Conservation (phyloP, 2,113 vertebrate genomes). For the Xenopus borealis region DNA sequence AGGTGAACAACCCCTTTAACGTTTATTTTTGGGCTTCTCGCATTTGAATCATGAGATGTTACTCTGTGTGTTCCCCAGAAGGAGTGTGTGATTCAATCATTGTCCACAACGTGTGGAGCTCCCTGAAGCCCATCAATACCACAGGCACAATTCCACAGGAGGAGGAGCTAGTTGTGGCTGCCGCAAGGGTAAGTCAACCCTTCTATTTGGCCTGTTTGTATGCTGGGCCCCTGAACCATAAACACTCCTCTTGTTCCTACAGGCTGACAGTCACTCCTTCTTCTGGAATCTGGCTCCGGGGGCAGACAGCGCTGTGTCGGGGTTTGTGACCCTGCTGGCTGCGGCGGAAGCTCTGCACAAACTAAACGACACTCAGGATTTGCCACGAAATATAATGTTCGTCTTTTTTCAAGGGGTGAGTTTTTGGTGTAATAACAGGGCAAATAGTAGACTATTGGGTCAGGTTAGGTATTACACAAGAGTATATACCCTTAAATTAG, state of each 20-base stretch:
- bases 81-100: conserved; percentile 81
- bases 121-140: conserved; percentile 74
- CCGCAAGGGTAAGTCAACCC: conserved; percentile 72
- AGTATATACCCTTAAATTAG: too few species aligned
- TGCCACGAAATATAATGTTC: conserved; percentile 79
- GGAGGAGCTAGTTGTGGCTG: conserved; percentile 74
- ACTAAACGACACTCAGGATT: conserved; percentile 47
- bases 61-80: conserved; percentile 60
- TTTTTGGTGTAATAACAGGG: not conserved
- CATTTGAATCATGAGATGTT: too few species aligned
- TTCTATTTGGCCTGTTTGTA: too few species aligned
- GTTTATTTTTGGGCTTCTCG: too few species aligned
- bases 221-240: too few species aligned
- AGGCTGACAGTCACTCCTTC: conserved; percentile 90
- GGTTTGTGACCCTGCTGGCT: conserved; percentile 82
- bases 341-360: conserved; percentile 78
- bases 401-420: conserved; percentile 91
- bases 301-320: conserved; percentile 75
- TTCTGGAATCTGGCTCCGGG: conserved; percentile 87
- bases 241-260: not conserved
- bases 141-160: conserved; percentile 52
- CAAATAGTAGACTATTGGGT: too few species aligned
- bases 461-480: too few species aligned
- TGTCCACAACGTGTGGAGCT: conserved; percentile 83
- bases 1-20: too few species aligned